Conservation (phyloP, 2,888 invertebrate genomes). For the Acanthopleura granulata region DNA sequence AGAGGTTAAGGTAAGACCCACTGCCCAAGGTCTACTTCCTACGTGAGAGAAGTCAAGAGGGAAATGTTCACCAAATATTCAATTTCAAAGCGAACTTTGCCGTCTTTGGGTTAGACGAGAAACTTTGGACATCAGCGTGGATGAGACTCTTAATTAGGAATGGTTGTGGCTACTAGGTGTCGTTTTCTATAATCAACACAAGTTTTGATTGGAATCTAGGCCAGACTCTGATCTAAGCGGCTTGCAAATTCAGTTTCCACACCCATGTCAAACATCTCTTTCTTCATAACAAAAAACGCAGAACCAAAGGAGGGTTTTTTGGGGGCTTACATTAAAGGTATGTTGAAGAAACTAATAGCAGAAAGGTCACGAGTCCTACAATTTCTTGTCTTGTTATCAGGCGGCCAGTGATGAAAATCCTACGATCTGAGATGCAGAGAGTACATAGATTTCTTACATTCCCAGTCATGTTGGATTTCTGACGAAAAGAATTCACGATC, state of each 20-base stretch:
- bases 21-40: constrained; percentile 45
- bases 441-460: no score
- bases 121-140: constrained; percentile 47
- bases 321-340: constrained; percentile 19
- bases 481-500: no score
- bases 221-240: constrained; percentile 43
- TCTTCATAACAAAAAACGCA: constrained; percentile 36
- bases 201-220: constrained; percentile 36
- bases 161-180: background rate
- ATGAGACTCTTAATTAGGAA: constrained; percentile 26
- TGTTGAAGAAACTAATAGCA: constrained; percentile 28
- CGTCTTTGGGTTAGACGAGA: constrained; percentile 54
- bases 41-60: constrained; percentile 39
- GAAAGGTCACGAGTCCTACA: constrained; percentile 12
- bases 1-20: constrained; percentile 44
- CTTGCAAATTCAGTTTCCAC: constrained; percentile 49
- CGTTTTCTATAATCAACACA: constrained; percentile 32
- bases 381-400: constrained; percentile 29
- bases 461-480: no score
- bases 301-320: constrained; percentile 27
- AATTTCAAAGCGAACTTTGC: constrained; percentile 55
- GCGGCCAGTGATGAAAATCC: constrained; percentile 51
- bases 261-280: constrained; percentile 51
- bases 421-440: constrained; percentile 48
- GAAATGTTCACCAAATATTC: constrained; percentile 55